Conservation (phyloP, 2,113 vertebrate genomes). For the Holacanthus passer region DNA sequence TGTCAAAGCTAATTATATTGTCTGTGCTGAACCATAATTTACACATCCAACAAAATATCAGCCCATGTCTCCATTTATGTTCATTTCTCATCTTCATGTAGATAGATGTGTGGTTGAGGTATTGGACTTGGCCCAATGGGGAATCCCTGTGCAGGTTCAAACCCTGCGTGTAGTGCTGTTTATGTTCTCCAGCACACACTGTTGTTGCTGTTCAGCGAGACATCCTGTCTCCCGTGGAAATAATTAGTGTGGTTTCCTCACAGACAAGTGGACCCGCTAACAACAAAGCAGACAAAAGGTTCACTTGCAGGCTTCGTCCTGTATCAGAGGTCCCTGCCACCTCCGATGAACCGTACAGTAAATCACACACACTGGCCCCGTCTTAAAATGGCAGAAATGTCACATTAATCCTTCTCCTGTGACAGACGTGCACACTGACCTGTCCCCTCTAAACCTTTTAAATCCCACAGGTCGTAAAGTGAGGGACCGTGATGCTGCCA, state of each 20-base stretch:
- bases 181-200: not conserved
- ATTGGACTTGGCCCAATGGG: not conserved
- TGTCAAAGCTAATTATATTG: slow-evolving; percentile 20
- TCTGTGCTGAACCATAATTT: not conserved
- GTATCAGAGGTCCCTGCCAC: not conserved
- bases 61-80: no score
- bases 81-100: no score
- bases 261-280: slow-evolving; percentile 4
- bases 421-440: not conserved
- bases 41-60: no score
- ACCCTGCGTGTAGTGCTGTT: not conserved
- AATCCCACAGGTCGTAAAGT: slow-evolving; percentile 38
- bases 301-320: not conserved
- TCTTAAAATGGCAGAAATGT: not conserved
- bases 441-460: not conserved
- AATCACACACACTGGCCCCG: not conserved
- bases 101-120: no score
- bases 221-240: slow-evolving; percentile 32
- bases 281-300: slow-evolving; percentile 34
- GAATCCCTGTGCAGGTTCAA: not conserved
- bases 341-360: not conserved
- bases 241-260: slow-evolving; percentile 45
- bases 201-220: slow-evolving; percentile 3
- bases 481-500: slow-evolving; percentile 19
- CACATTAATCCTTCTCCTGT: not conserved